Base-by-base conservation (phyloP, 1,140 invertebrate genomes). In the Calephelis nemesis region DNA sequence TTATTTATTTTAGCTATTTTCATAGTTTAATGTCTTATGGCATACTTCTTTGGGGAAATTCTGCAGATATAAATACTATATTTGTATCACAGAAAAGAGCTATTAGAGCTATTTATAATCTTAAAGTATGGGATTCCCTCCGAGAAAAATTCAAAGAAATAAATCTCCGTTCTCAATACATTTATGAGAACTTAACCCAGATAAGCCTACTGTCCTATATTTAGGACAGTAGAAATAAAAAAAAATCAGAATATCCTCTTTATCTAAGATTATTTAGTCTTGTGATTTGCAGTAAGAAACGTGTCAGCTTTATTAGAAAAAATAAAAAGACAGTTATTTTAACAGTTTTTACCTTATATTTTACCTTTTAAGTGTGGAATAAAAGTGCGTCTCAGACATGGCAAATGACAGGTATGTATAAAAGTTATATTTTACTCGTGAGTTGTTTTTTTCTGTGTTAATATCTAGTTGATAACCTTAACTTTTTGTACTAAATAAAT, bases 401-500 rank as follows among this genome's bases (percentile, higher is more conserved):
- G 74, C 72, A 76, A 78, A 78, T 78, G 68, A 78, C 74, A 77
- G 76, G 76, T 77, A 77, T 77, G 76, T 77, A 77, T 74, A 74
- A 75, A 73, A 75, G 74, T 77, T 77, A 72, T 76, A 76, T 76
- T 76, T 76, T 74, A 74, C 66, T 71, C 70, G 73, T 77, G 73
- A 77, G 75, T 74, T 77, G 70, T 77, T 75, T 74, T 77, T 77
- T 77, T 78, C 72, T 78, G 72, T 78, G 74, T 78, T 76, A 73
- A 76, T 76, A 77, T 74, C 73, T 78, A 76, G 72, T 78, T 76
- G 74, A 76, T 76, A 78, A 78, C 74, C 71, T 77, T 74, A 76
- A 79, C 74, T 79, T 79, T n/a, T 79, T 76, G 77, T 74, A 74
- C 74, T 79, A 76, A 76, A 74, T 76, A 76, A 76, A 76, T 79